Conservation (phyloP, 2,797 vertebrate genomes). For the Somateria mollissima region DNA sequence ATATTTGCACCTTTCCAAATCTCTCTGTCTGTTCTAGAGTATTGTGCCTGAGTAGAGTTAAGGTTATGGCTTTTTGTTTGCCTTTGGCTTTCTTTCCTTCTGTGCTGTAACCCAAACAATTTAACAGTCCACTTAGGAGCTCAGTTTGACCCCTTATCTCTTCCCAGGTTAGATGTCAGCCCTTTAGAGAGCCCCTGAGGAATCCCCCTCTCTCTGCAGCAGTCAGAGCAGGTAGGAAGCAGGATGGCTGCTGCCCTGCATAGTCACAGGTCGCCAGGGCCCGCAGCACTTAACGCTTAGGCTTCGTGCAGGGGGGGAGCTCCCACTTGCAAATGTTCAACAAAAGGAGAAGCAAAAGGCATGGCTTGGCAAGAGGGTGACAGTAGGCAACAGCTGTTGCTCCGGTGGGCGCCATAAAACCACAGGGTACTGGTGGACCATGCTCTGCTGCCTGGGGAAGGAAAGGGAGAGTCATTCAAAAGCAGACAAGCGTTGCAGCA, state of each 20-base stretch:
- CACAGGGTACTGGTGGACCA: background rate
- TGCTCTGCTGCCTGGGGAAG: background rate
- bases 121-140: background rate
- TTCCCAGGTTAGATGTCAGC: background rate
- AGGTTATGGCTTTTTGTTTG: background rate
- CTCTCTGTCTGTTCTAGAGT: background rate
- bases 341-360: slow-evolving; percentile 30
- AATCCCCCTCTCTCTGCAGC: background rate
- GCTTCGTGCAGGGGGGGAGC: background rate
- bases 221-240: background rate
- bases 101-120: background rate
- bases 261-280: background rate
- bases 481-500: background rate
- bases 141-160: slow-evolving; percentile 2
- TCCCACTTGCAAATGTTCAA: background rate
- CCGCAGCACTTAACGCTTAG: background rate
- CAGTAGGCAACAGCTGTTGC: slow-evolving; percentile 17
- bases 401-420: background rate
- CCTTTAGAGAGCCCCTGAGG: background rate
- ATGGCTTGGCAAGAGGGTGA: background rate
- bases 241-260: background rate
- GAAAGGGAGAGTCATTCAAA: background rate
- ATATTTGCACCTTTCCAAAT: background rate
- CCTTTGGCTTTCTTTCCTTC: slow-evolving; percentile 20
- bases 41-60: background rate